phyloP scores from a whole-genome alignment of 2,888 invertebrate species.

The Yponomeuta cagnagella region DNA sequence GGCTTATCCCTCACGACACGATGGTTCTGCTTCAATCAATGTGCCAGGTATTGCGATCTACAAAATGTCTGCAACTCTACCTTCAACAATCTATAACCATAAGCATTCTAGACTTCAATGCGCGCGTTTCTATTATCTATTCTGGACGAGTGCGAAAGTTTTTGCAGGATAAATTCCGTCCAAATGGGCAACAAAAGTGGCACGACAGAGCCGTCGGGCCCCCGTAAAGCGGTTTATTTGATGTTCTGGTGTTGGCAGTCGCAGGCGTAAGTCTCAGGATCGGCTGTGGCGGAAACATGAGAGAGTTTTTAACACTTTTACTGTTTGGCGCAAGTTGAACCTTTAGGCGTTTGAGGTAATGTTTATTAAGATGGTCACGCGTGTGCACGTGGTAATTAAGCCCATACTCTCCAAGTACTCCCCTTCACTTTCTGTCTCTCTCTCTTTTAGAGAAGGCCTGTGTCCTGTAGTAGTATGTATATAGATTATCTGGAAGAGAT shows the following conservation, averaged over 20 bases:
- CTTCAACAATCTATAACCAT: too few species aligned
- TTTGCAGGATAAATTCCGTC: conserved; percentile 35
- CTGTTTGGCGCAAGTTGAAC: conserved; percentile 21
- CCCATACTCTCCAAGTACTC: too few species aligned
- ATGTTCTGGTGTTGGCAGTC: background rate
- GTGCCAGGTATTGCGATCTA: too few species aligned
- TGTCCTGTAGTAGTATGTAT: too few species aligned
- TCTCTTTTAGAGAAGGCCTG: too few species aligned
- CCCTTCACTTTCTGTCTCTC: too few species aligned
- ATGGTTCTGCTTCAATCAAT: too few species aligned
- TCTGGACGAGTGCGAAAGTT: conserved; percentile 27
- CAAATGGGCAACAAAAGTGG: conserved; percentile 32
- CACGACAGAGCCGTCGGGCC: conserved; percentile 62
- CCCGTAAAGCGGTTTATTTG: conserved; percentile 56
- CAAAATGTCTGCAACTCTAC: too few species aligned
- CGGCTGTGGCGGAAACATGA: conserved; percentile 49
- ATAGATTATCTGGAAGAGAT: too few species aligned
- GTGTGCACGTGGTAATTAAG: too few species aligned
- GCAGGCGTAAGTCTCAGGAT: conserved; percentile 27
- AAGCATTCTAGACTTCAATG: background rate
- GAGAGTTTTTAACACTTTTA: conserved; percentile 36
- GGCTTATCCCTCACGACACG: too few species aligned
- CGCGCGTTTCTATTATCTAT: conserved; percentile 24
- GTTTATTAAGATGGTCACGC: background rate
- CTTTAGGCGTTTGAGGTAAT: background rate